Evolutionary conservation across 2,797 vertebrate species (phyloP).

Genomic region (Varecia variegata): DNA sequence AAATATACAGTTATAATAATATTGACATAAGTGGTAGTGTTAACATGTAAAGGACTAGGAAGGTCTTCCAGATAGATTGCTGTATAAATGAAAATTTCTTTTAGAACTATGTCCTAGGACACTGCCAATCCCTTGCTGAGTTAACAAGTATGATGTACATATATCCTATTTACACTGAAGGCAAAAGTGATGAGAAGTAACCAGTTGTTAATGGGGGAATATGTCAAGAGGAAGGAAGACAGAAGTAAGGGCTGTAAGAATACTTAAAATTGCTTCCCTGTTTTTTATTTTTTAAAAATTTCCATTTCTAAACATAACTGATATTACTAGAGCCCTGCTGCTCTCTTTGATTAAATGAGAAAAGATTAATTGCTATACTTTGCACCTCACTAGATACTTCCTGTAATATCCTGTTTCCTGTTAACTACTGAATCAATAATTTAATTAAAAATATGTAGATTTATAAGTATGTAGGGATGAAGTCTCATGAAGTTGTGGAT

Average conservation of each 20-base stretch:
- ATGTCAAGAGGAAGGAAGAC: slow-evolving; percentile 45
- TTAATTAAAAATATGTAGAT: slow-evolving; percentile 66
- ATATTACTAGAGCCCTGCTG: slow-evolving; percentile 53
- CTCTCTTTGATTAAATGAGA: slow-evolving; percentile 68
- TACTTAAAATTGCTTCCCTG: slow-evolving; percentile 37
- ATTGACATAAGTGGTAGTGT: not conserved
- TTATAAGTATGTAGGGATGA: slow-evolving; percentile 20
- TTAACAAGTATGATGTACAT: not conserved
- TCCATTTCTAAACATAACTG: slow-evolving; percentile 67
- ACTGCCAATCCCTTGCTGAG: not conserved
- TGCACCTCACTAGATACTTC: slow-evolving; percentile 51
- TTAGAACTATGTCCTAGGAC: not conserved
- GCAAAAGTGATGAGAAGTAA: not conserved
- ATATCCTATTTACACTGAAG: not conserved
- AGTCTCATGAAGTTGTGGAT: slow-evolving; percentile 44
- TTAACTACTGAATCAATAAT: slow-evolving; percentile 54
- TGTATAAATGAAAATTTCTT: not conserved
- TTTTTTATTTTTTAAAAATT: slow-evolving; percentile 38
- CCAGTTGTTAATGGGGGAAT: not conserved
- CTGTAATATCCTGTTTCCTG: slow-evolving; percentile 50
- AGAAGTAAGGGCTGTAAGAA: not conserved
- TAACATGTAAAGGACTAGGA: not conserved
- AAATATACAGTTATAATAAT: not conserved
- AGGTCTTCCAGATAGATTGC: not conserved
- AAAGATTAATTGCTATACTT: slow-evolving; percentile 62